Evolutionary conservation across 2,113 vertebrate species (phyloP).

Genomic region (Oophaga pumilio): DNA sequence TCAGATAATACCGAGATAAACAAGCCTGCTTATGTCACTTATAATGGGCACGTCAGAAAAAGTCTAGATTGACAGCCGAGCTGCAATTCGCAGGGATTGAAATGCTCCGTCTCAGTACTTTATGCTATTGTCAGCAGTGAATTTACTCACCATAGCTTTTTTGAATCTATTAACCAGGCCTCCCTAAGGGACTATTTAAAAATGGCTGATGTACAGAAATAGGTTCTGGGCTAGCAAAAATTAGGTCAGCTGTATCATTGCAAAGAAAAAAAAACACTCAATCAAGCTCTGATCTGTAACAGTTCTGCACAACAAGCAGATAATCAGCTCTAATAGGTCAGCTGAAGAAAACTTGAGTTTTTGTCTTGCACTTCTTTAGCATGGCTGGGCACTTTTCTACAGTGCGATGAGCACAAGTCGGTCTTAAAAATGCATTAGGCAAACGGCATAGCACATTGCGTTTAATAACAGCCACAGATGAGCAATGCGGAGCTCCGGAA

Average conservation of each 20-base stretch:
- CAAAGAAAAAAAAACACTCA: background rate
- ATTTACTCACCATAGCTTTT: constrained; percentile 16
- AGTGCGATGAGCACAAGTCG: constrained; percentile 53
- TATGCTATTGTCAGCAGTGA: constrained; percentile 42
- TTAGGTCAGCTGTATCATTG: constrained; percentile 29
- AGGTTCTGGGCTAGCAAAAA: constrained; percentile 7
- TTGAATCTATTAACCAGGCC: constrained; percentile 28
- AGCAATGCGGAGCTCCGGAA: constrained; percentile 66
- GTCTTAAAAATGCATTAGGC: constrained; percentile 43
- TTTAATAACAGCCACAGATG: constrained; percentile 62
- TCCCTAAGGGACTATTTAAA: constrained; percentile 46
- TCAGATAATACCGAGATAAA: constrained; percentile 10
- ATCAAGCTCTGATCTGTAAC: background rate
- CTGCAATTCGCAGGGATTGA: background rate
- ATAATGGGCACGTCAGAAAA: background rate
- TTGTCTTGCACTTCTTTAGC: background rate
- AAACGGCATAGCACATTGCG: constrained; percentile 64
- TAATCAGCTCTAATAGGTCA: background rate
- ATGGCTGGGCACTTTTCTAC: constrained; percentile 57
- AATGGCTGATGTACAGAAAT: constrained; percentile 35
- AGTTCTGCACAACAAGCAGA: constrained; percentile 19
- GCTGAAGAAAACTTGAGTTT: background rate
- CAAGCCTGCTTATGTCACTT: background rate
- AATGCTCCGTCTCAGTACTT: background rate
- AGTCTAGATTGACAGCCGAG: constrained; percentile 19